These are phyloP conservation scores for Coptodon bakossiorum DNA, from an alignment of 2,113 vertebrate species.

Conservation along the genomic window DNA sequence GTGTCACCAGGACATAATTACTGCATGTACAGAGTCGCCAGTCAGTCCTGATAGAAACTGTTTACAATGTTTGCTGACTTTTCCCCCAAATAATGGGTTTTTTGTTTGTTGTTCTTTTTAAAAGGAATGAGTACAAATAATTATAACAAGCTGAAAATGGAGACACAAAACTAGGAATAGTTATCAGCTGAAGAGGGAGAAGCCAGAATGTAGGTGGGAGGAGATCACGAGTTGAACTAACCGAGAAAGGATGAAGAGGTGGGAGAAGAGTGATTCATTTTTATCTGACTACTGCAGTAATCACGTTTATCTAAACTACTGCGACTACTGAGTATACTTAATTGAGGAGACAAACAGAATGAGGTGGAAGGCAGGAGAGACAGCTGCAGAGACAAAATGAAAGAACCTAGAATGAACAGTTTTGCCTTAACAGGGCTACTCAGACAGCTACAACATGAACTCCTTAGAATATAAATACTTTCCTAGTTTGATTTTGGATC, in stretches of 20 bases:
- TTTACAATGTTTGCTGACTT: neutral
- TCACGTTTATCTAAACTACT: neutral
- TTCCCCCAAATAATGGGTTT: neutral
- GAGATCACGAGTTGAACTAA: neutral
- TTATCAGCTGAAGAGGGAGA: neutral
- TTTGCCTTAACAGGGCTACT: neutral
- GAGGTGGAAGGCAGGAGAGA: neutral
- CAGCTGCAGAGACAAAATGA: neutral
- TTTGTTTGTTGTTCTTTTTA: neutral
- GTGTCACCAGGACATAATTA: neutral
- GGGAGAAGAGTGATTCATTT: neutral
- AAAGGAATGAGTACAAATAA: neutral
- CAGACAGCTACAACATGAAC: neutral
- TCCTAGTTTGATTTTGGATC: neutral
- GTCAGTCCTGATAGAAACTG: neutral
- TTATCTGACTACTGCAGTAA: neutral
- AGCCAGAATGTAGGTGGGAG: slow-evolving; percentile 39
- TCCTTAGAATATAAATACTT: neutral
- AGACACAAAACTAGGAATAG: neutral
- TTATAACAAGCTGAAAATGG: neutral
- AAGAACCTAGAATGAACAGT: neutral
- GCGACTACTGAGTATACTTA: neutral
- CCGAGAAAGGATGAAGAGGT: neutral
- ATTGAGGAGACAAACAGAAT: neutral
- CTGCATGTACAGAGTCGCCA: neutral